Evolutionary conservation across 2,113 vertebrate species (phyloP), one percentile per base, ranked within the genome.

Genomic region (Mionectes macconnelli): DNA sequence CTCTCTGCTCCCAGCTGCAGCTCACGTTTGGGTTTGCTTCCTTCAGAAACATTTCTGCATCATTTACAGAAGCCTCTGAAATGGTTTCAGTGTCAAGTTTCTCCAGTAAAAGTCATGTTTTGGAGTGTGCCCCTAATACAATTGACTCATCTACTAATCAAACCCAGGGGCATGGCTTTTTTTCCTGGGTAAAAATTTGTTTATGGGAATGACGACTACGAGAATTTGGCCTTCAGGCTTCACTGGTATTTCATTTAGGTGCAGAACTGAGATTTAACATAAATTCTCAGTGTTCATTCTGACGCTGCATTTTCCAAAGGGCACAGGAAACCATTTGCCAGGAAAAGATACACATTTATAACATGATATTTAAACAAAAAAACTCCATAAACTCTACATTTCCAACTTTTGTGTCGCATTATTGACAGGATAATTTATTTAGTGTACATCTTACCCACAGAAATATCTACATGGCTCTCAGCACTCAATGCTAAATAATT

Each of bases 171-270:
- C 33, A 16, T 9, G 49, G 49, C 17, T 44, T 8, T 44, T 56
- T 53, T 62, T 49, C 23, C 50, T 27, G 68, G 42, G 49, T 78
- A 90, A 4, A 1, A 35, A 85, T 66, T 85, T 87, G 77, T 87
- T 82, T 84, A 82, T 33, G 53, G 39, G 44, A 44, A 87, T 30
- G 49, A 76, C 30, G 62, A 89, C 57, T 63, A 28, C 1, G 31
- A 87, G 35, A 72, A 84, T 87, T 68, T 85, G 69, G 81, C 70
- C 74, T 79, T 91, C 74, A 66, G 94, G 70, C 74, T 89, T 90
- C 50, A 39, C 2, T 84, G 73, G 37, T 82, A 87, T 90, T 92
- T 90, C 76, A 83, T 53, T 72, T 90, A 88, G 53, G 53, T 66
- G 55, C 40, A 86, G 55, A 78, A 52, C 30, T 52, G 15, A 57